Conservation (phyloP, 2,113 vertebrate genomes). For the Brachypodius melanocephalos region DNA sequence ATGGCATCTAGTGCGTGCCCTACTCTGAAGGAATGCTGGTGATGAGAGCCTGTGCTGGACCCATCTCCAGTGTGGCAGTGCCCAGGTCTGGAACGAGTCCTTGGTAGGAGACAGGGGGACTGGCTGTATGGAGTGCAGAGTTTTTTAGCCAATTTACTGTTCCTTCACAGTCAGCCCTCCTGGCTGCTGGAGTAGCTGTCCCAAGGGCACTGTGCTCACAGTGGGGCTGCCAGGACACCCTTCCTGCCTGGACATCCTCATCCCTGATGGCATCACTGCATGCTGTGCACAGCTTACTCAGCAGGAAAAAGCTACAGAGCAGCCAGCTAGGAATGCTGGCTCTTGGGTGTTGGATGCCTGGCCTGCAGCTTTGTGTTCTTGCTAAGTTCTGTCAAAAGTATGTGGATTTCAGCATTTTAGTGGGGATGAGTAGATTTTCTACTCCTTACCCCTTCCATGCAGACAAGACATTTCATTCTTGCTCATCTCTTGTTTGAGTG, state of each 20-base stretch:
- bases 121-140: rapidly evolving
- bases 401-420: not conserved
- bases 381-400: not conserved
- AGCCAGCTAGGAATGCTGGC: not conserved
- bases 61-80: not conserved
- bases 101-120: not conserved
- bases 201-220: not conserved
- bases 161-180: not conserved
- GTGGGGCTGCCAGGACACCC: not conserved
- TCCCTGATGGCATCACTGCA: not conserved
- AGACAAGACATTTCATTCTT: not conserved
- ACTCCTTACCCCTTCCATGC: not conserved
- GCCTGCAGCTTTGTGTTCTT: not conserved
- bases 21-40: not conserved
- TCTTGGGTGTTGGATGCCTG: not conserved
- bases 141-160: not conserved
- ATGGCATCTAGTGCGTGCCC: not conserved
- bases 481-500: not conserved
- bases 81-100: not conserved
- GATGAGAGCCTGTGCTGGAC: not conserved
- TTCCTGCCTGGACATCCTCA: not conserved
- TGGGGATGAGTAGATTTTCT: not conserved
- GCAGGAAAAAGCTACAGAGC: not conserved
- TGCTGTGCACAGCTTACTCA: not conserved
- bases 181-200: not conserved